Percentiles rank a stretch among this genome's conserved stretches.
Evolutionary conservation across 2,888 invertebrate genomes (phyloP).

Genomic region (Amphiduros pacificus): DNA sequence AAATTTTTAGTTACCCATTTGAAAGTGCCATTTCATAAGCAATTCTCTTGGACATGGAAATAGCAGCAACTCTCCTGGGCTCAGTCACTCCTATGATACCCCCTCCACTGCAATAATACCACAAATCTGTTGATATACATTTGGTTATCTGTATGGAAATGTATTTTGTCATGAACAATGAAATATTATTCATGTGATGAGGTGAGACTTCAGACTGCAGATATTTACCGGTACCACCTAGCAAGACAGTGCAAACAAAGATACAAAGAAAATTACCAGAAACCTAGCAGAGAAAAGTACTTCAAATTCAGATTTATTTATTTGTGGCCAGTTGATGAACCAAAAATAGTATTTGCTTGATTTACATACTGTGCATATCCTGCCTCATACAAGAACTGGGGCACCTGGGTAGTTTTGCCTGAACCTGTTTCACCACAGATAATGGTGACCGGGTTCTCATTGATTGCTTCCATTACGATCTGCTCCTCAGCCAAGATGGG

Average conservation of each 20-base stretch:
- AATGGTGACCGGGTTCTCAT: constrained; percentile 78
- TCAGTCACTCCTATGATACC: constrained; percentile 93
- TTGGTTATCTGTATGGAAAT: background rate
- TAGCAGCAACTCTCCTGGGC: constrained; percentile 96
- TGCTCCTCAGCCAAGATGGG: constrained; percentile 77
- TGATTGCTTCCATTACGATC: constrained; percentile 88
- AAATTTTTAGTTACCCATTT: background rate
- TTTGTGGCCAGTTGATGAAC: background rate
- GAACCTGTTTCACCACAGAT: constrained; percentile 88
- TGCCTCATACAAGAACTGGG: constrained; percentile 97
- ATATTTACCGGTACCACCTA: too few species aligned
- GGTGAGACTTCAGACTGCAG: too few species aligned
- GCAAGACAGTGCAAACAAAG: too few species aligned
- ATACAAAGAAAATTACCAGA: background rate
- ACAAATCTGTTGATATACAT: background rate
- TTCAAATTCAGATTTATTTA: background rate
- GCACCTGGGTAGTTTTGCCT: constrained; percentile 98
- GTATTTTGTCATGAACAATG: background rate
- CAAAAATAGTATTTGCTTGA: background rate
- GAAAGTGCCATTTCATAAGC: constrained; percentile 87
- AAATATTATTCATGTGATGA: too few species aligned
- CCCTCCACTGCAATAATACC: constrained; percentile 56
- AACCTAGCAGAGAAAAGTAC: background rate
- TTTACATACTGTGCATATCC: constrained; percentile 73
- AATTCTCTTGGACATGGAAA: constrained; percentile 92